Evolutionary conservation across 2,888 invertebrate species (phyloP), one percentile per base, ranked within the genome.

Genomic region (Cephus pygmeus): DNA sequence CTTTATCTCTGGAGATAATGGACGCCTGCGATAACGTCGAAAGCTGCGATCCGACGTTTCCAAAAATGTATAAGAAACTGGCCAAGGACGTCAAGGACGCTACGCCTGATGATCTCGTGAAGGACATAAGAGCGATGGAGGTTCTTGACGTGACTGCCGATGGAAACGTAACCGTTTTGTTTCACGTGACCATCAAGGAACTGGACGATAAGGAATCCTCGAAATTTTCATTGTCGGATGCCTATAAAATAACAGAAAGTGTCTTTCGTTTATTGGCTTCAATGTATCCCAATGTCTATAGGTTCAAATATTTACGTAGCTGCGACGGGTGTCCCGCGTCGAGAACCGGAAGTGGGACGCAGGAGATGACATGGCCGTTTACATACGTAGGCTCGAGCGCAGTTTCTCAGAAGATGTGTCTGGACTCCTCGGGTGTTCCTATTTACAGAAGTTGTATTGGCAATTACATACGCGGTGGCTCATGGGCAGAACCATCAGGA

Each of bases 101-200:
- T 33, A 90, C 87, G 83, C 91, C 91, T 4, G 88, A 91, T 69
- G 86, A 30, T 11, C 68, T 75, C 69, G 91, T 92, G n/a, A 90
- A 92, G 80, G 92, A 92, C 85, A 91, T 93, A 1, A 88, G 93
- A 69, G 85, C 94, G 3, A 94, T 94, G 93, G 92, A 93, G 82
- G 91, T 94, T 80, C 90, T 92, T 75, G 88, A 91, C 71, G 90
- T 92, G 81, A 87, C 88, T 75, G 76, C 80, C 23, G 85, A 90
- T 35, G 80, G 85, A 74, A 77, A 75, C 36, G 77, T 92, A 56
- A 87, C 91, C 79, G 81, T 93, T 68, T 85, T 93, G 78, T 82
- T 93, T 11, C 94, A 94, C 87, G 85, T 93, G 68, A 93, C 83
- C 0, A 83, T 85, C 1, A 78, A 82, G n/a, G 77, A 81, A 56